A percentile compares a stretch with the other conserved stretches of the same genome.
Evolutionary conservation across 2,797 vertebrate genomes (phyloP).

Genomic region (Syncerus caffer): DNA sequence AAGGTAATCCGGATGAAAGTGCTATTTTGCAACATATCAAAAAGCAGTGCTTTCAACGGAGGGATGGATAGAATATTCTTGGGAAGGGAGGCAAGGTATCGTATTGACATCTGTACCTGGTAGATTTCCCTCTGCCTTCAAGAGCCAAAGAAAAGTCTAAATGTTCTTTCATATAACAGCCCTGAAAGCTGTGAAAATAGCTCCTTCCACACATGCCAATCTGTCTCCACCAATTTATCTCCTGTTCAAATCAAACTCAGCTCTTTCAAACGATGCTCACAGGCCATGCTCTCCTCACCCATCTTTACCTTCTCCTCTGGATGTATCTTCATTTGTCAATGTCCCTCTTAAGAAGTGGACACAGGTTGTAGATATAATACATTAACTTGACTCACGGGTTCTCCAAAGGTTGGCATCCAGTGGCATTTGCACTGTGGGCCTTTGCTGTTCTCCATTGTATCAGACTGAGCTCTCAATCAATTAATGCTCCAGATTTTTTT

Average conservation of each 20-base stretch:
- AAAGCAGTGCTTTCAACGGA: neutral
- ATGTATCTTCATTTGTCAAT: neutral
- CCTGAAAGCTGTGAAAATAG: neutral
- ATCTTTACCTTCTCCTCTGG: neutral
- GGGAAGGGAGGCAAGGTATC: neutral
- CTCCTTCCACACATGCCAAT: neutral
- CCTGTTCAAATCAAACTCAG: neutral
- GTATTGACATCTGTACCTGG: neutral
- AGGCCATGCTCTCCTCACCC: neutral
- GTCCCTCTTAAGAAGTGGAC: too few species aligned
- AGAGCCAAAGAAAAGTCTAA: neutral
- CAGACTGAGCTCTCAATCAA: neutral
- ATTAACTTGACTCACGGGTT: accelerated
- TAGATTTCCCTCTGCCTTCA: neutral
- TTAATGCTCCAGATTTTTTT: neutral
- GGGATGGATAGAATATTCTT: neutral
- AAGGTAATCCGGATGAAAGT: neutral
- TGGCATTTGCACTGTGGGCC: too few species aligned
- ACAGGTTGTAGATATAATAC: too few species aligned
- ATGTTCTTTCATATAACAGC: neutral
- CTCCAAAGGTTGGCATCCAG: accelerated
- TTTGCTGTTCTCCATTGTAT: neutral
- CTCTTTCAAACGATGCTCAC: neutral
- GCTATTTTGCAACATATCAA: neutral
- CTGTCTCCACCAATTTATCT: neutral